Evolutionary conservation across 2,797 vertebrate species (phyloP).

Genomic region (Onychomys arenicola): DNA sequence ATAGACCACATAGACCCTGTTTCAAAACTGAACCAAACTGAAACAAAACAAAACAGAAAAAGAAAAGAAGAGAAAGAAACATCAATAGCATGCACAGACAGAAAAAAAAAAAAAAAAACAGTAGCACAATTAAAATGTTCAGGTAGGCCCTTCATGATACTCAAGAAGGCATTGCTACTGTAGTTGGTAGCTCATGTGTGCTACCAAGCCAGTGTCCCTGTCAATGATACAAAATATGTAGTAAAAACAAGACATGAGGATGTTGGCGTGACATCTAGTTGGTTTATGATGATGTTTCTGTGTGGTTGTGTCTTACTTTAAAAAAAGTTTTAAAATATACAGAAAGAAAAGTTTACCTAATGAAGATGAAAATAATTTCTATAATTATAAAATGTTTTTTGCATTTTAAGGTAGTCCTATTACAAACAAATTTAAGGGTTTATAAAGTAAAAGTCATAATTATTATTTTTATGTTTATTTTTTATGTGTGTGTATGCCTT

Average conservation of each 20-base stretch:
- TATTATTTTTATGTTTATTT: background rate
- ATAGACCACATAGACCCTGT: background rate
- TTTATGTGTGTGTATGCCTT: background rate
- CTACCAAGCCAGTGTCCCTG: fast-evolving
- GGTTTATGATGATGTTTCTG: background rate
- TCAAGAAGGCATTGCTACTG: background rate
- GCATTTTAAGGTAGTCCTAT: background rate
- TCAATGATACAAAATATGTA: background rate
- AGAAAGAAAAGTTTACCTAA: background rate
- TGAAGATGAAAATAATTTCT: background rate
- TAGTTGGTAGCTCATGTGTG: background rate
- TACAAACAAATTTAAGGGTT: background rate
- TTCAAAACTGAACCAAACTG: background rate
- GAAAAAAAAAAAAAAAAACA: background rate
- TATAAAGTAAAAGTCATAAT: background rate
- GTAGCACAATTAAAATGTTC: background rate
- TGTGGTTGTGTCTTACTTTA: background rate
- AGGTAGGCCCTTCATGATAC: background rate
- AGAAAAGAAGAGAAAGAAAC: background rate
- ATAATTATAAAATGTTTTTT: background rate
- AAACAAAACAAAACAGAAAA: background rate
- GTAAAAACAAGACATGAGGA: background rate
- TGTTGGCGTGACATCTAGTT: background rate
- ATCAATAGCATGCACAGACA: background rate
- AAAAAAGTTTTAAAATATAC: background rate